phyloP scores from a whole-genome alignment of 30 jellyfish, hydroid and myxozoan genomes.

The Thelohanellus kitauei region DNA sequence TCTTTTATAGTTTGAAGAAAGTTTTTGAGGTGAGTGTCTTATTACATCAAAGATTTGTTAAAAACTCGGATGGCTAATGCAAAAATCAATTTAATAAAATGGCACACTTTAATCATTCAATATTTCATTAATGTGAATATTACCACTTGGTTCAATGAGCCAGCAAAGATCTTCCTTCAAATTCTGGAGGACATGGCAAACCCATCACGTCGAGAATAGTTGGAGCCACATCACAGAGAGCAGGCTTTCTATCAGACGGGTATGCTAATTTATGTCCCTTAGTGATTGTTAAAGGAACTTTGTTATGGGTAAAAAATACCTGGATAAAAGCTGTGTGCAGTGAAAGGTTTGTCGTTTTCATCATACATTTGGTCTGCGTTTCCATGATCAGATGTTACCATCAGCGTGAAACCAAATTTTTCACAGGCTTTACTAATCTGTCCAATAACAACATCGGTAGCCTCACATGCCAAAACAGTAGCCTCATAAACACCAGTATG shows the following conservation, averaged over 20 bases:
- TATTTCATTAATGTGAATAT: no score
- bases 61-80: no score
- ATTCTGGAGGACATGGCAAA: constrained; percentile 37
- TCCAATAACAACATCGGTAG: constrained; percentile 52
- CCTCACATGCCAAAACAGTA: constrained; percentile 64
- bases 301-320: no score
- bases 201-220: constrained; percentile 48
- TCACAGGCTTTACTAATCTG: constrained; percentile 44
- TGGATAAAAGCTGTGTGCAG: constrained; percentile 70
- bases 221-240: constrained; percentile 90
- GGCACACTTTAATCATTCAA: no score
- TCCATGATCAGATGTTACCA: constrained; percentile 98
- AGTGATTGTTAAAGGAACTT: not conserved
- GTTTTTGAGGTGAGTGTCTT: no score
- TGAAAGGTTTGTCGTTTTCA: constrained; percentile 77
- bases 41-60: no score
- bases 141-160: no score
- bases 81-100: no score
- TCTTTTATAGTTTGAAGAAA: no score
- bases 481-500: constrained; percentile 94
- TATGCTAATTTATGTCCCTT: not conserved
- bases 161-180: constrained; percentile 65
- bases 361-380: constrained; percentile 85
- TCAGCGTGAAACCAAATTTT: constrained; percentile 33
- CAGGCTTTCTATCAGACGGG: constrained; percentile 6